These are phyloP conservation scores for Loxodonta africana DNA, from an alignment of 2,113 vertebrate genomes.

Conservation along the genomic window DNA sequence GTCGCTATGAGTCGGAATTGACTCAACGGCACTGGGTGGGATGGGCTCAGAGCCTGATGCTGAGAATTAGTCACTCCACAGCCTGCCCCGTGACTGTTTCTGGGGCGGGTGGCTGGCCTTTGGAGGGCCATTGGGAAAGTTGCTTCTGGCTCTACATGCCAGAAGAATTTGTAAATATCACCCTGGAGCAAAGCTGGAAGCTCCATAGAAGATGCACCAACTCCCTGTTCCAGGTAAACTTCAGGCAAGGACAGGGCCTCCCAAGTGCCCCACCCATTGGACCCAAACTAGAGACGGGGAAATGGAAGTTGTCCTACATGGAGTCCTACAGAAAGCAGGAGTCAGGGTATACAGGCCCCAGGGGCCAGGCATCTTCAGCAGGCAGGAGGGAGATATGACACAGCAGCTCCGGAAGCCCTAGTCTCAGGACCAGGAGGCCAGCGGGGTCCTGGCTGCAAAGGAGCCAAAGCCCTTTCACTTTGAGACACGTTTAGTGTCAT, in stretches of 20 bases:
- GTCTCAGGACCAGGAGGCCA: not conserved
- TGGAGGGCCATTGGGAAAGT: not conserved
- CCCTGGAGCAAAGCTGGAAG: not conserved
- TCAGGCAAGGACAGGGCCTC: not conserved
- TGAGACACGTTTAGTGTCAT: not conserved
- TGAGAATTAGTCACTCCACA: slow-evolving; percentile 17
- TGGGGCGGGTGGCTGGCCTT: not conserved
- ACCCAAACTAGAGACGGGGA: not conserved
- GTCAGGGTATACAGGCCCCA: not conserved
- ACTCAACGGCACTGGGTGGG: too few species aligned
- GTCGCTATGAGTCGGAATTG: too few species aligned
- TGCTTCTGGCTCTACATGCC: not conserved
- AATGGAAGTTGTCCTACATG: not conserved
- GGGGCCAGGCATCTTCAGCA: not conserved
- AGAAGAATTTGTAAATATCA: not conserved
- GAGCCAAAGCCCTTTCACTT: not conserved
- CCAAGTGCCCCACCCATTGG: not conserved
- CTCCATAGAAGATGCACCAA: not conserved
- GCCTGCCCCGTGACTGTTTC: not conserved
- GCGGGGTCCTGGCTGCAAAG: not conserved
- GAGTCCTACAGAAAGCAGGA: not conserved
- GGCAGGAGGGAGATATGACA: not conserved
- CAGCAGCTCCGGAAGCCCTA: not conserved
- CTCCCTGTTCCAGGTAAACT: not conserved
- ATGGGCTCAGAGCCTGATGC: not conserved